Evolutionary conservation across 2,888 invertebrate genomes (phyloP).

Genomic region (Pyrgus malvae): DNA sequence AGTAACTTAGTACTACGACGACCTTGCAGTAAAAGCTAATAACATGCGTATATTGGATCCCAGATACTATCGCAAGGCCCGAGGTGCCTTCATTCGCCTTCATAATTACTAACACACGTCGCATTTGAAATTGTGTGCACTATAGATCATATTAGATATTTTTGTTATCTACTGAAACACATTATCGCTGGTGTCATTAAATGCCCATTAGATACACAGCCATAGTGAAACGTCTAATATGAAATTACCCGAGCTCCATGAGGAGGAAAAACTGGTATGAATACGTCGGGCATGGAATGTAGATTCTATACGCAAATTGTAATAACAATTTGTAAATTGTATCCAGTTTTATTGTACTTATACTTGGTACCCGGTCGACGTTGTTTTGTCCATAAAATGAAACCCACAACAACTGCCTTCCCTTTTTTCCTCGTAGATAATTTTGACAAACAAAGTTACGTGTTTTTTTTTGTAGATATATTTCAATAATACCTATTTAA

Average conservation of each 20-base stretch:
- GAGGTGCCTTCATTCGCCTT: conserved; percentile 20
- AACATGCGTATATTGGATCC: conserved; percentile 13
- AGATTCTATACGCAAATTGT: conserved; percentile 8
- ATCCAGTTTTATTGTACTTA: background rate
- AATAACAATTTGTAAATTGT: conserved; percentile 21
- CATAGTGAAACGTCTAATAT: conserved; percentile 19
- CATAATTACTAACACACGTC: conserved; percentile 13
- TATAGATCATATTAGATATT: conserved; percentile 21
- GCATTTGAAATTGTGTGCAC: conserved; percentile 11
- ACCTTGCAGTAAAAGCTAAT: background rate
- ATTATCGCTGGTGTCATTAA: conserved; percentile 15
- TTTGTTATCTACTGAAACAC: conserved; percentile 11
- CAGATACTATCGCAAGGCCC: conserved; percentile 9
- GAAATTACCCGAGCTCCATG: conserved; percentile 9
- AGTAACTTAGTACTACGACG: background rate
- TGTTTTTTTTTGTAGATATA: too few species aligned
- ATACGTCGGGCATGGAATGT: conserved; percentile 1
- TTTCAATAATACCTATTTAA: too few species aligned
- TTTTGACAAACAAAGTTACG: too few species aligned
- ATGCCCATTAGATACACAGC: conserved; percentile 7
- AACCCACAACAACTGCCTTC: too few species aligned
- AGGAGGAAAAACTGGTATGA: conserved; percentile 12
- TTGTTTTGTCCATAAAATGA: too few species aligned
- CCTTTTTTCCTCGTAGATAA: too few species aligned
- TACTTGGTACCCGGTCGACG: too few species aligned